These are phyloP conservation scores for Fringilla coelebs DNA, from an alignment of 2,797 vertebrate genomes.

Conservation along the genomic window DNA sequence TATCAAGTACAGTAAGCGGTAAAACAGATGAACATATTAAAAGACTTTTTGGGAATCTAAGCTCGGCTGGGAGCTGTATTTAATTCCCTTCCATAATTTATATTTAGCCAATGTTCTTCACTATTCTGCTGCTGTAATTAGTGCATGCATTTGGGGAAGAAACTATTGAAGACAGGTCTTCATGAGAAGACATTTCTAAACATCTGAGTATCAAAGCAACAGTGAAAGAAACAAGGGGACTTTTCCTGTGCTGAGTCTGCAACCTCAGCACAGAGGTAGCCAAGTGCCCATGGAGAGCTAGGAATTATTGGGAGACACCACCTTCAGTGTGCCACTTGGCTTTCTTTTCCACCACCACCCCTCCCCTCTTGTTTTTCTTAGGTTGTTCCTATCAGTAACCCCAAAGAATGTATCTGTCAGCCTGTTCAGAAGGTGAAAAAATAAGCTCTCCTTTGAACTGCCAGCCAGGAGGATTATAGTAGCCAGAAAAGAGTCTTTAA, in stretches of 20 bases:
- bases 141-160: not conserved
- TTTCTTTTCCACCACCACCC: not conserved
- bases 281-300: not conserved
- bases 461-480: not conserved
- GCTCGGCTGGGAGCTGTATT: not conserved
- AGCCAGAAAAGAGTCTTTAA: not conserved
- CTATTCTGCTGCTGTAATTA: not conserved
- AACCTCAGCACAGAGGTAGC: rapidly evolving
- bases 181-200: not conserved
- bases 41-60: not conserved
- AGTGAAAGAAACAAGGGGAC: not conserved
- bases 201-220: not conserved
- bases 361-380: not conserved
- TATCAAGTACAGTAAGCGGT: not conserved
- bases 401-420: not conserved
- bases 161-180: not conserved
- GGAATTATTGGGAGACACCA: not conserved
- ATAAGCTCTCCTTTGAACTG: not conserved
- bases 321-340: not conserved
- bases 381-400: not conserved
- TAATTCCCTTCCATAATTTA: not conserved
- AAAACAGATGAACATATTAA: not conserved
- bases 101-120: not conserved
- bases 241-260: not conserved
- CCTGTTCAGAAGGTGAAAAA: not conserved